Evolutionary conservation across 2,113 vertebrate species (phyloP), one percentile per base, ranked within the genome.

Genomic region (Neotragus pygmaeus): DNA sequence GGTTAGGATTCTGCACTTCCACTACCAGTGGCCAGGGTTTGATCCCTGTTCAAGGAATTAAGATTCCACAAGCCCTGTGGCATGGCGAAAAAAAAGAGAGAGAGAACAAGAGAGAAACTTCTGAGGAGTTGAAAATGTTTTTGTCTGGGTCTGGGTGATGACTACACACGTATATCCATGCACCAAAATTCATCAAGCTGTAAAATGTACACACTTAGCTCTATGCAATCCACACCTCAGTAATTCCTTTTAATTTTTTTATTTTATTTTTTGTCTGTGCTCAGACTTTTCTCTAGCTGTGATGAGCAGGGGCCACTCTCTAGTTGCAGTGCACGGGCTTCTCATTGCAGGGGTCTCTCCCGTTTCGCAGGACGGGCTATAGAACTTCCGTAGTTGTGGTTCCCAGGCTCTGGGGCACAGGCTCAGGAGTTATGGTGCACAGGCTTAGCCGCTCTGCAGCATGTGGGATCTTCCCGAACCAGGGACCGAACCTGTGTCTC

Each of bases 281-380:
- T 70, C n/a, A 1, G n/a, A 39, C n/a, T 70, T 39, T 39, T 70
- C 66, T 39, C 66, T 39, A 70, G 66, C 66, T 23, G 66, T 23
- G 66, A 70, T 23, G n/a, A 39, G 19, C 66, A 39, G n/a, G n/a
- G n/a, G 62, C 62, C 16, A 4, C 33, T 19, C 62, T 66, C 66
- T 23, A 23, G 19, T 0, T 70, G n/a, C 66, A 3, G n/a, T 23
- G n/a, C 0, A 2, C 19, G 0, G 66, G 66, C n/a, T 70, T 23
- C 66, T 70, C 66, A 3, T 3, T 23, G 2, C 66, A 70, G 66
- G 19, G n/a, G 21, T n/a, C 66, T 39, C 66, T 39, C 66, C 39
- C 23, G 66, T 70, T 39, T 70, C 0, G 1, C 19, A 39, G 19
- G 19, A 36, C 66, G 39, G 19, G 66, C 66, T 70, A 36, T 12